Evolutionary conservation across 2,888 invertebrate genomes (phyloP), one percentile per base, ranked within the genome.

Genomic region (Apotomis turbidana): DNA sequence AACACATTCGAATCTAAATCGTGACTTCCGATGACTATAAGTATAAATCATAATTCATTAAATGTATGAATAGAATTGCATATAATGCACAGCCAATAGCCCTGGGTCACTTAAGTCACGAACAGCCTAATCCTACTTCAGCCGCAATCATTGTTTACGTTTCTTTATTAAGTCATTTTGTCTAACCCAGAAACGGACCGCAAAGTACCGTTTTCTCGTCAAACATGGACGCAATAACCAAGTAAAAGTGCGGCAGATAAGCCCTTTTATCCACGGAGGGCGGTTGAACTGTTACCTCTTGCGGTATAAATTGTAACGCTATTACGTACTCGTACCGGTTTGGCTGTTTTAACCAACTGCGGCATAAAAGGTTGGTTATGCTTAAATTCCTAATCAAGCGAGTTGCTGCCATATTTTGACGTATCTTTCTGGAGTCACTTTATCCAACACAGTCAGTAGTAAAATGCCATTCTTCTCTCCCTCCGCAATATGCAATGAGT

Each of bases 271-370:
- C 5, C 49, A 49, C 10, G 27, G 46, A 46, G 9, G 36, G n/a
- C 8, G 55, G 44, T 55, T 57, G 66, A 57, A 66, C 66, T 66
- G 57, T 66, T 66, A 66, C 66, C 66, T 46, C 57, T 66, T 66
- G 66, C 66, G 66, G 66, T 66, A 66, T 55, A 27, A 46, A 66
- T 57, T 27, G 66, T 57, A 66, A 57, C 66, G 64, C 44, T 55
- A 66, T 66, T 66, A 66, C 66, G 57, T 66, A 62, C 49, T 51
- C 15, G 66, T 66, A 57, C 66, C 66, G 66, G 44, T 66, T 66
- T 41, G 12, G 15, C 15, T 49, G 10, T 49, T 41, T 63, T 12
- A 5, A 57, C 66, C 61, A 15, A 62, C 41, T n/a, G 36, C 15
- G 55, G 13, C 27, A 57, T 46, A 46, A 51, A 10, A 59, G 59